phyloP scores from a whole-genome alignment of 2,113 vertebrate genomes.

The Patagioenas fasciata region DNA sequence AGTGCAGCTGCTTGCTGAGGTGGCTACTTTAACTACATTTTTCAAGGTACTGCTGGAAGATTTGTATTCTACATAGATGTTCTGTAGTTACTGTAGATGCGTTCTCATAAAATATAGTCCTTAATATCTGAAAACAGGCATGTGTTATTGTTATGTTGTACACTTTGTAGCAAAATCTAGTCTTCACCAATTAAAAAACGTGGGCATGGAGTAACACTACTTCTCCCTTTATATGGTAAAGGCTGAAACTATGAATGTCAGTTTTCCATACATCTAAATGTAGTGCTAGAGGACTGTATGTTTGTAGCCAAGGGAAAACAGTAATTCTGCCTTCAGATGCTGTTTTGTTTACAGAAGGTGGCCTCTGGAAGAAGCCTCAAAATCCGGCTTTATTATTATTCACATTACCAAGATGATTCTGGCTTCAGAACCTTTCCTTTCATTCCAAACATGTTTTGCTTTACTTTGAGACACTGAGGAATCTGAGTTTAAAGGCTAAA shows the following conservation, averaged over 20 bases:
- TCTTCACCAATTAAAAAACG: background rate
- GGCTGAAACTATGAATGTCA: background rate
- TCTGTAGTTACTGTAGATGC: background rate
- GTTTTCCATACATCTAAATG: conserved; percentile 39
- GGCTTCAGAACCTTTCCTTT: background rate
- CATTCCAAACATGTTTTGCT: background rate
- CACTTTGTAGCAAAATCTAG: conserved; percentile 48
- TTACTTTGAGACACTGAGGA: background rate
- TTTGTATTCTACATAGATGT: background rate
- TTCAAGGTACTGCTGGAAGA: background rate
- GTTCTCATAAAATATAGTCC: background rate
- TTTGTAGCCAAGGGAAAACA: conserved; percentile 43
- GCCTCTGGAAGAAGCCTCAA: conserved; percentile 16
- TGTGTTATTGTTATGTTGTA: conserved; percentile 21
- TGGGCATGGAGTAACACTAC: background rate
- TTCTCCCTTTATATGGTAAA: conserved; percentile 60
- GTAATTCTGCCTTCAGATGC: conserved; percentile 55
- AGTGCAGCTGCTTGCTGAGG: background rate
- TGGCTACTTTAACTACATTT: background rate
- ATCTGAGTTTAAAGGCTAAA: background rate
- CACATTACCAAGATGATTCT: background rate
- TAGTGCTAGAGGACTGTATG: conserved; percentile 40
- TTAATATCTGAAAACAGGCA: background rate
- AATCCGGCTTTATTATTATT: conserved; percentile 16
- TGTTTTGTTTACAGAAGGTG: conserved; percentile 55